Conservation (phyloP, 2,113 vertebrate species). For the Coregonus clupeaformis region DNA sequence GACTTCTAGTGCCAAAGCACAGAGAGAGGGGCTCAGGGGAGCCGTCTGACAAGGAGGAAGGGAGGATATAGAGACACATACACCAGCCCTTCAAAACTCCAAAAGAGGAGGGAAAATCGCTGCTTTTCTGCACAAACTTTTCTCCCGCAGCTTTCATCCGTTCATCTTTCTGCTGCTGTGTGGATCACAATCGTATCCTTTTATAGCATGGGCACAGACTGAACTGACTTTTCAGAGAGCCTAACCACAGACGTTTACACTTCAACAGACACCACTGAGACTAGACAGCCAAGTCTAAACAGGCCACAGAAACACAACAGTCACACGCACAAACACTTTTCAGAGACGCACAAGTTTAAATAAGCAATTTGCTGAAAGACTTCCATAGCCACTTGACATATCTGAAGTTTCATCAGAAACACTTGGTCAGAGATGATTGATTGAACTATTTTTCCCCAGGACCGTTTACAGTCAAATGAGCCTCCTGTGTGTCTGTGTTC, state of each 20-base stretch:
- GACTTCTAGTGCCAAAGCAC: slow-evolving; percentile 76
- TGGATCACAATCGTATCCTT: slow-evolving; percentile 62
- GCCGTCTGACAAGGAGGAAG: slow-evolving; percentile 62
- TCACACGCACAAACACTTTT: slow-evolving; percentile 28
- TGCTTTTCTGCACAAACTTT: slow-evolving; percentile 77
- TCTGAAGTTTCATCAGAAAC: slow-evolving; percentile 72
- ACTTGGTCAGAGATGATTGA: slow-evolving; percentile 70
- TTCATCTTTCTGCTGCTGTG: slow-evolving; percentile 65
- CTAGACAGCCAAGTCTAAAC: slow-evolving; percentile 34
- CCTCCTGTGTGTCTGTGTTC: slow-evolving; percentile 54
- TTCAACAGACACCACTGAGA: slow-evolving; percentile 58
- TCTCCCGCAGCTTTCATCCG: slow-evolving; percentile 72
- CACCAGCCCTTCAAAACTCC: slow-evolving; percentile 70
- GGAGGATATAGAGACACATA: slow-evolving; percentile 50
- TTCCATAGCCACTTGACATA: slow-evolving; percentile 56
- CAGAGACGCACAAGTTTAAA: slow-evolving; percentile 47
- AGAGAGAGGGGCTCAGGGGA: slow-evolving; percentile 74
- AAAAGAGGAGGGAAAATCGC: slow-evolving; percentile 72
- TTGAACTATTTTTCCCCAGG: slow-evolving; percentile 69
- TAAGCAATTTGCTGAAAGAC: slow-evolving; percentile 69
- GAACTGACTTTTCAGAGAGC: slow-evolving; percentile 68
- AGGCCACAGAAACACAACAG: slow-evolving; percentile 38
- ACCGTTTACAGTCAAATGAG: slow-evolving; percentile 65
- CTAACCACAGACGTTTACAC: slow-evolving; percentile 63
- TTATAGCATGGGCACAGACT: slow-evolving; percentile 63